Evolutionary conservation across 2,797 vertebrate genomes (phyloP).

Genomic region (Poecilia wingei): DNA sequence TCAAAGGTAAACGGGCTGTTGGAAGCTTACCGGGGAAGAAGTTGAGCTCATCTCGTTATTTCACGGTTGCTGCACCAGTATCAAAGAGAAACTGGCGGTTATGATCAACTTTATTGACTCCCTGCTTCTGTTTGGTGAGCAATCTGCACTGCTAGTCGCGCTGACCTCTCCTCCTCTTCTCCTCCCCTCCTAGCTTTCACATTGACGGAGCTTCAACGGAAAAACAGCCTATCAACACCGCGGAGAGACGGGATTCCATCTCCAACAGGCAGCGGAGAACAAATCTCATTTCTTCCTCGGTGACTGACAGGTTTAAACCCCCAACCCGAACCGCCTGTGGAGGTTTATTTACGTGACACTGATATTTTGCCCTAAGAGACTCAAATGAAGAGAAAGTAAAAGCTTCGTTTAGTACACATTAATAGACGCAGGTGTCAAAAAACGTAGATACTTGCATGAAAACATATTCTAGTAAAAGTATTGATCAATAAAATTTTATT

Average conservation of each 20-base stretch:
- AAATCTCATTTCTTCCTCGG: not conserved
- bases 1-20: not conserved
- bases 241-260: not conserved
- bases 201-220: slow-evolving; percentile 47
- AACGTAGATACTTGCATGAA: too few species aligned
- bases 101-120: slow-evolving; percentile 56
- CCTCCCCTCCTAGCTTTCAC: slow-evolving; percentile 14
- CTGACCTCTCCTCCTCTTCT: slow-evolving; percentile 46
- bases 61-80: not conserved
- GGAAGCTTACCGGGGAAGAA: slow-evolving; percentile 62
- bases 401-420: not conserved
- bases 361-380: not conserved
- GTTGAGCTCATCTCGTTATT: slow-evolving; percentile 59
- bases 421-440: not conserved
- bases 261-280: not conserved
- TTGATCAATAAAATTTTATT: too few species aligned
- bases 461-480: too few species aligned
- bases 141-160: slow-evolving; percentile 43
- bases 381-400: not conserved
- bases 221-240: slow-evolving; percentile 39
- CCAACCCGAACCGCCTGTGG: not conserved
- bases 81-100: not conserved
- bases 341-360: not conserved
- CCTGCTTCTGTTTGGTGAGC: slow-evolving; percentile 25
- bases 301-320: slow-evolving; percentile 22